Conservation (phyloP, 2,113 vertebrate genomes). For the Alosa alosa region DNA sequence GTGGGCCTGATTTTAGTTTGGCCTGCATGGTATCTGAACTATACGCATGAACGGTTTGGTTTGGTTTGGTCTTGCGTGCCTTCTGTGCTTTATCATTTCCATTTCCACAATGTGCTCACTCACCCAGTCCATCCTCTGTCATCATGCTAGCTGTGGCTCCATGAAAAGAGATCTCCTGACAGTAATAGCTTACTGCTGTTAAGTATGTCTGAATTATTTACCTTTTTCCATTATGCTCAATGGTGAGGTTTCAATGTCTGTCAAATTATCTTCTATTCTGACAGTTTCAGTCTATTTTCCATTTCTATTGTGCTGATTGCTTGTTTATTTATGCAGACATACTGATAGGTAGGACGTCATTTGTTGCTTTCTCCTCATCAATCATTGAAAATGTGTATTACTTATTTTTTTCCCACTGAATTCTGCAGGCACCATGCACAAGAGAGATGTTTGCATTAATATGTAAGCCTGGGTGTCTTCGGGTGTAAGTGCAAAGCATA, state of each 20-base stretch:
- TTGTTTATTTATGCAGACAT: neutral
- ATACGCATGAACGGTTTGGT: neutral
- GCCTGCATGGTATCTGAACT: neutral
- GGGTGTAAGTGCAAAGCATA: neutral
- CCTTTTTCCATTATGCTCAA: neutral
- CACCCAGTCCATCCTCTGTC: neutral
- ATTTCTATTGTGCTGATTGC: neutral
- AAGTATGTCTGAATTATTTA: neutral
- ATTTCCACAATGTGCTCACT: neutral
- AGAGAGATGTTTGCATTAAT: neutral
- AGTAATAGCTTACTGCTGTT: neutral
- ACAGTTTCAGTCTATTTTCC: neutral
- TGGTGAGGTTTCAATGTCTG: neutral
- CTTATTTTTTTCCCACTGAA: neutral
- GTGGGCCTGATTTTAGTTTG: neutral
- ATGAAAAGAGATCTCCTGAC: neutral
- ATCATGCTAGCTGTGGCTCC: neutral
- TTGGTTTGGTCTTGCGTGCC: neutral
- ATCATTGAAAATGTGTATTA: neutral
- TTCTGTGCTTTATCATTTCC: neutral
- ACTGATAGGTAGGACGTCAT: neutral
- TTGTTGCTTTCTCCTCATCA: neutral
- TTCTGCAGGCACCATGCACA: neutral
- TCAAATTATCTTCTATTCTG: neutral
- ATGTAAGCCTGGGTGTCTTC: neutral